Evolutionary conservation across 2,797 vertebrate genomes (phyloP).

Genomic region (Rhinatrema bivittatum): DNA sequence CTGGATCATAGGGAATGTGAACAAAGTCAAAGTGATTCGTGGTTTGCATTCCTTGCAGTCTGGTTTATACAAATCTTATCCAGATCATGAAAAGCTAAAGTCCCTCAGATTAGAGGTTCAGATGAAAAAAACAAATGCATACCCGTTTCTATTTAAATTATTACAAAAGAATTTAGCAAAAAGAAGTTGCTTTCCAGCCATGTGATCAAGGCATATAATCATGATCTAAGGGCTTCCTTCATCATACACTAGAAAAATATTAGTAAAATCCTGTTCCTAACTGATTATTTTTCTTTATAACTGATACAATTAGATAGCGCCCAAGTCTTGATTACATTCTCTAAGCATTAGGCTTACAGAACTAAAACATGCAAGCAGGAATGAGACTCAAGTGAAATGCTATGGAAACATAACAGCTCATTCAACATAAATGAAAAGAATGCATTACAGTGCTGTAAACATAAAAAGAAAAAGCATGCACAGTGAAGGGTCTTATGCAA

Average conservation of each 20-base stretch:
- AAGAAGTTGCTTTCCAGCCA: too few relatives aligned
- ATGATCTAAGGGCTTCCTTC: not conserved
- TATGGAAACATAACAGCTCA: slow-evolving; percentile 21
- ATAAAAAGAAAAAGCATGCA: slow-evolving; percentile 23
- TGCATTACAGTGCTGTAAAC: too few relatives aligned
- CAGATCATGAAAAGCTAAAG: too few relatives aligned
- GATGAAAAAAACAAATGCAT: too few relatives aligned
- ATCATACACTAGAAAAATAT: slow-evolving; percentile 6
- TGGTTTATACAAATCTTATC: too few relatives aligned
- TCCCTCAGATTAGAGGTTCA: too few relatives aligned
- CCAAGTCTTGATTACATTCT: too few relatives aligned
- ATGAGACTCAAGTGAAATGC: slow-evolving; percentile 34
- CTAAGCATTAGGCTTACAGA: slow-evolving; percentile 50
- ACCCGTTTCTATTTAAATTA: too few relatives aligned
- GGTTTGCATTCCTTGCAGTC: too few relatives aligned
- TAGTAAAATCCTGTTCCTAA: slow-evolving; percentile 23
- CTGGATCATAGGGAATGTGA: too few relatives aligned
- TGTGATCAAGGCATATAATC: not conserved
- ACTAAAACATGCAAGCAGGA: slow-evolving; percentile 42
- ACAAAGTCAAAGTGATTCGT: too few relatives aligned
- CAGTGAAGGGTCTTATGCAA: slow-evolving; percentile 23
- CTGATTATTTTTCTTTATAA: slow-evolving; percentile 26
- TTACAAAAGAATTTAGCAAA: too few relatives aligned
- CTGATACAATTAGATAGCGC: slow-evolving; percentile 31
- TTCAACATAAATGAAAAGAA: slow-evolving; percentile 27